Base-by-base conservation (phyloP, 2,888 invertebrate genomes). In the Dicyrtomina minuta region DNA sequence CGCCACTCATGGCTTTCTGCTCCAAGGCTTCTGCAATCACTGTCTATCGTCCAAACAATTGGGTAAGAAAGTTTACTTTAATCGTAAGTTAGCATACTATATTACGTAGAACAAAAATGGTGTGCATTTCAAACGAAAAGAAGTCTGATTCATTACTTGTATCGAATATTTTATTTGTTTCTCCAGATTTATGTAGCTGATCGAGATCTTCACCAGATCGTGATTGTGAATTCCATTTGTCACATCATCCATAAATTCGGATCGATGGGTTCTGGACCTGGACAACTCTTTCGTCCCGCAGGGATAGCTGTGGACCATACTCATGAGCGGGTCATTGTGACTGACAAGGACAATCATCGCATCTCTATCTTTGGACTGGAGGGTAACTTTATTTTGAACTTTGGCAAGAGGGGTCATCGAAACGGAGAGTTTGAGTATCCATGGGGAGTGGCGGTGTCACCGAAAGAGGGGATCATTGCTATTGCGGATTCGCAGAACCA, bases 351-450 rank as follows among this genome's bases (percentile, higher is more conserved):
- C 60, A 65, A 72, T 46, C 71, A 72, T 26, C 69, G 71, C 1
- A 12, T 72, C n/a, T 27, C 20, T 1, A 41, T 71, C 58, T 68
- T 59, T 39, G 49, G n/a, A 17, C 76, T 82, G 60, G 87, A 88
- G 64, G 96, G 96, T 8, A 85, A 85, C 26, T 95, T 91, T 80
- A 82, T 95, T 24, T 84, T 89, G 27, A 89, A 88, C 80, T 96
- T 97, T 6, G 97, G 97, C 15, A 90, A 91, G 73, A 90, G 90
- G 79, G 96, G 96, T 22, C 88, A 87, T 73, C 88, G 89, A 72
- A 88, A 88, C 79, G 96, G 96, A 0, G 43, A 69, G 17, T 73
- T 77, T 22, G 44, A 55, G 24, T 77, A 68, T 33, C 77, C 77
- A 0, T 77, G 77, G 76, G 77, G 71, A 24, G 46, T 77, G 12